Evolutionary conservation across 2,113 vertebrate genomes (phyloP).

Genomic region (Paradoxurus hermaphroditus): DNA sequence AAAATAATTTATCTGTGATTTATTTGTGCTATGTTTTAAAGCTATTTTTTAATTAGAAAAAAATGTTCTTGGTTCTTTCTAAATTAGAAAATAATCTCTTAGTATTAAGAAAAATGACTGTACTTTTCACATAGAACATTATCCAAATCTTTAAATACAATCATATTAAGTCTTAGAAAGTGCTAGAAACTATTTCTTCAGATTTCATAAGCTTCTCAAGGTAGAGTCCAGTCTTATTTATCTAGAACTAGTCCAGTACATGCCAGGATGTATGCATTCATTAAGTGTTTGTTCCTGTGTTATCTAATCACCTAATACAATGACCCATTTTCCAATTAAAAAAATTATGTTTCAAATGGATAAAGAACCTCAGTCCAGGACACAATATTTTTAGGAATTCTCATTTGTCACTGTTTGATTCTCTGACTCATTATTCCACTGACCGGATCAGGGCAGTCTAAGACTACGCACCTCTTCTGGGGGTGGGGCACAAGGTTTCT

Average conservation of each 20-base stretch:
- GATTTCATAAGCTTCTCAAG: neutral
- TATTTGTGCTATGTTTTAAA: neutral
- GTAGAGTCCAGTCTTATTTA: neutral
- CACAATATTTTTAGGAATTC: neutral
- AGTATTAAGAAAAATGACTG: neutral
- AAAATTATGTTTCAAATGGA: neutral
- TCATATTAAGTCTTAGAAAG: neutral
- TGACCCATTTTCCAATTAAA: constrained; percentile 9
- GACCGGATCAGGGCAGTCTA: neutral
- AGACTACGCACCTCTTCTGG: neutral
- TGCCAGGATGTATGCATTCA: neutral
- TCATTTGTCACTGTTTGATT: neutral
- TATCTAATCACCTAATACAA: neutral
- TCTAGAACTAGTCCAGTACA: neutral
- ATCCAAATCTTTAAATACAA: neutral
- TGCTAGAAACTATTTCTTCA: neutral
- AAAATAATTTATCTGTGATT: neutral
- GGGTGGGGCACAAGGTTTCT: constrained; percentile 16
- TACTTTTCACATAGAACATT: neutral
- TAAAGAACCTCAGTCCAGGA: neutral
- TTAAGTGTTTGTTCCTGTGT: neutral
- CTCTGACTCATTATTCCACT: too few relatives aligned
- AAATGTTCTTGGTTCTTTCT: neutral
- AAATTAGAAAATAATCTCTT: neutral
- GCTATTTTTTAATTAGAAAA: neutral